Evolutionary conservation across 53 echinoderm and acorn worm genomes (phyloP).

Genomic region (Antedon mediterranea): DNA sequence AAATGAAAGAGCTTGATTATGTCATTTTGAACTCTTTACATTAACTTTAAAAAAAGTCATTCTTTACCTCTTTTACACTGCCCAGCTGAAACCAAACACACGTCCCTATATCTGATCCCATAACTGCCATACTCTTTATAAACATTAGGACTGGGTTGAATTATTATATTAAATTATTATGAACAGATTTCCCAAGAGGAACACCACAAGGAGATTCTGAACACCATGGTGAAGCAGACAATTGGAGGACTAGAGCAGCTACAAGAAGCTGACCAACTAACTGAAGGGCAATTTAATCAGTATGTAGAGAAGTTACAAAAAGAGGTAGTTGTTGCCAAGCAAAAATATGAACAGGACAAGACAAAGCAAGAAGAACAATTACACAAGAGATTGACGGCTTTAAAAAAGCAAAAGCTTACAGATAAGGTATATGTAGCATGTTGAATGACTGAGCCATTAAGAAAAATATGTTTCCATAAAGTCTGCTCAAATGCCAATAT

Average conservation of each 20-base stretch:
- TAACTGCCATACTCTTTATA: too few relatives aligned
- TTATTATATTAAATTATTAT: neutral
- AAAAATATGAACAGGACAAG: conserved; percentile 56
- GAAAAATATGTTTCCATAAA: too few relatives aligned
- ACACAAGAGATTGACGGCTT: conserved; percentile 67
- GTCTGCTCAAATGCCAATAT: too few relatives aligned
- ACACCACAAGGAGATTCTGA: conserved; percentile 56
- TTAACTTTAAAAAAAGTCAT: too few relatives aligned
- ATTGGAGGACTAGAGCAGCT: conserved; percentile 41
- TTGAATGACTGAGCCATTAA: too few relatives aligned
- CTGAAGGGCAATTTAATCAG: conserved; percentile 35
- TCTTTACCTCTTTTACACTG: too few relatives aligned
- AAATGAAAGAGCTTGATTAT: too few relatives aligned
- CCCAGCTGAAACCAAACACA: too few relatives aligned
- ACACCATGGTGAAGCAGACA: conserved; percentile 70
- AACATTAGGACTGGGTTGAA: too few relatives aligned
- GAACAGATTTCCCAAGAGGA: conserved; percentile 54
- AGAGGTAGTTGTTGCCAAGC: conserved; percentile 52
- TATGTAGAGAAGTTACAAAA: conserved; percentile 35
- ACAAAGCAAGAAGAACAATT: conserved; percentile 53
- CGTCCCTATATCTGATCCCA: too few relatives aligned
- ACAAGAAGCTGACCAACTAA: conserved; percentile 46
- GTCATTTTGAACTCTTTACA: too few relatives aligned
- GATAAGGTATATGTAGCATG: conserved; percentile 37
- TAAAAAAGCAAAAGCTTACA: conserved; percentile 60